Base-by-base conservation (phyloP, 2,797 vertebrate genomes). In the Esox masquinongy region DNA sequence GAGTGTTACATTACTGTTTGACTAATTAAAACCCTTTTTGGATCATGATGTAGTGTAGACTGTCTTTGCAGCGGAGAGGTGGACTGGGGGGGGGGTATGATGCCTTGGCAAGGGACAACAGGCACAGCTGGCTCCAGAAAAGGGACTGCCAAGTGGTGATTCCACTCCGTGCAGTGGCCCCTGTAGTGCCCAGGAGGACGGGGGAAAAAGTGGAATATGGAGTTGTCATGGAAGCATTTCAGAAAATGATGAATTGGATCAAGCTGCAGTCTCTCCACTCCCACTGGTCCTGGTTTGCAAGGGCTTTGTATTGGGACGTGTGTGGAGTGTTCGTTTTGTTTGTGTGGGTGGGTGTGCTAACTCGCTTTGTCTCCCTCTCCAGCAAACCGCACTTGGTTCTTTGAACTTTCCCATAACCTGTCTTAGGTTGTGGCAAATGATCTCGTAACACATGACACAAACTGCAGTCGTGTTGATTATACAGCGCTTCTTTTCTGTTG, bases 271-370 rank as follows among this genome's bases (percentile, higher is more conserved):
- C 26, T 73, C 31, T 68, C 66, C 9, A n/a, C 19, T 53, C 50
- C 22, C 22, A 11, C 2, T 61, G 56, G 7, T 29, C 70, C 47
- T 43, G 51, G 22, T 49, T 24, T 17, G 49, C 14, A 1, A 47
- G 63, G 73, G 17, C n/a, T 66, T 50, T 50, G 19, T 72, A 67
- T 19, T 71, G 29, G 24, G n/a, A 49, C 31, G 31, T 43, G 53
- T 47, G 15, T 17, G 51, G 64, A 82, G 81, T 81, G 82, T 78
- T 76, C 83, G 59, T 72, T 75, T 73, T 7, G 43, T 67, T 19
- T 53, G 67, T 19, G 19, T 24, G 31, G 31, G 69, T 29, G 47
- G 5, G 36, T 43, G 39, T 43, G 19, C 26, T 47, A 12, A 47
- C 43, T 47, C 43, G 9, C 43, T 47, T 14, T 47, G 43, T 47